Conservation (phyloP, 2,113 vertebrate genomes). For the Sylvicapra grimmia region DNA sequence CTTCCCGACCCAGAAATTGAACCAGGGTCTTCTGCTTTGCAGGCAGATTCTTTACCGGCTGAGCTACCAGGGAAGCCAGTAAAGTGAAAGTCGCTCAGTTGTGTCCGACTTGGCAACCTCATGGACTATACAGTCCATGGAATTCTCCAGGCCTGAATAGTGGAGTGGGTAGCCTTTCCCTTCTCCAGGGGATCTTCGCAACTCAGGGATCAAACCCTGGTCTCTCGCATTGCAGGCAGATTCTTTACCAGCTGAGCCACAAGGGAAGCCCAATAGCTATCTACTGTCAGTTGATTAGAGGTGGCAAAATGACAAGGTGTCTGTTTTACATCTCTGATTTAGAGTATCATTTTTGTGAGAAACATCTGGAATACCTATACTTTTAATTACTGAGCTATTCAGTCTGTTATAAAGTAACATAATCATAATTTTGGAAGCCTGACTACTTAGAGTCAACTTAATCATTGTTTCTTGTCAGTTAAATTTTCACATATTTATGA, state of each 20-base stretch:
- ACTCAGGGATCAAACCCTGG: neutral
- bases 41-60: neutral
- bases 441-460: neutral
- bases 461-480: neutral
- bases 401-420: neutral
- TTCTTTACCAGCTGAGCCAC: neutral
- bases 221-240: neutral
- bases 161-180: neutral
- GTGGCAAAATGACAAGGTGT: neutral
- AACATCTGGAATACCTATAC: neutral
- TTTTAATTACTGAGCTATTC: neutral
- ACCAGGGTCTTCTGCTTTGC: neutral
- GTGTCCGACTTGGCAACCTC: too few species aligned
- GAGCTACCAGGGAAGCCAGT: neutral
- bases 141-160: neutral
- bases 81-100: too few species aligned
- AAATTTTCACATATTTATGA: slow-evolving; percentile 12
- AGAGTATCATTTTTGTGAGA: neutral
- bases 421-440: neutral
- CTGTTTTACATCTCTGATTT: neutral
- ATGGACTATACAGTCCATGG: too few species aligned
- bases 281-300: neutral
- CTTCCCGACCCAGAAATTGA: neutral
- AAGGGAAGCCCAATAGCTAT: neutral
- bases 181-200: neutral